Percentiles rank a stretch among this genome's conserved stretches.
These are phyloP conservation scores for Myrmecophaga tridactyla DNA, from an alignment of 2,113 vertebrate species.

Conservation along the genomic window DNA sequence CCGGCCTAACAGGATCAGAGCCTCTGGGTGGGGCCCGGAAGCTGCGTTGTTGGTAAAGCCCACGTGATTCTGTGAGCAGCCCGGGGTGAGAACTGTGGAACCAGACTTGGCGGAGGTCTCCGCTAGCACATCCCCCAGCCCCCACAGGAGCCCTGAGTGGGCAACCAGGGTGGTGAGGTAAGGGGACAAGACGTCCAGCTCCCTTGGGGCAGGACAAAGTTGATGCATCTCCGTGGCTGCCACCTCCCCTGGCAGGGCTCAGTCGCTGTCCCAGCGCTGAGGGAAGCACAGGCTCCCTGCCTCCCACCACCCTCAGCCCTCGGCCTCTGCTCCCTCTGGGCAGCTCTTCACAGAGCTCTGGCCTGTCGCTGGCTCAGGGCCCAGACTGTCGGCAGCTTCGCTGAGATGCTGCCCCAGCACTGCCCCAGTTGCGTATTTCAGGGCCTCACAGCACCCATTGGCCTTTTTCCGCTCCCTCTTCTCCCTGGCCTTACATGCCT, in stretches of 20 bases:
- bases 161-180: not conserved
- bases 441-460: not conserved
- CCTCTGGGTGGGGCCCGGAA: not conserved
- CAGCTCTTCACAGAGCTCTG: not conserved
- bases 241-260: not conserved
- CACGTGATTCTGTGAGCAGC: not conserved
- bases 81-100: not conserved
- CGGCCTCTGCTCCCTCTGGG: not conserved
- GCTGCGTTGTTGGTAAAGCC: not conserved
- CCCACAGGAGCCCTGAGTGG: not conserved
- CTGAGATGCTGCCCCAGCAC: constrained; percentile 67
- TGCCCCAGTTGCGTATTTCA: constrained; percentile 71
- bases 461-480: constrained; percentile 8
- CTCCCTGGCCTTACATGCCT: constrained; percentile 54
- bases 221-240: not conserved
- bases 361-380: constrained; percentile 36
- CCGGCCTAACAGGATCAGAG: not conserved
- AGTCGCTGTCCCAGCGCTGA: not conserved
- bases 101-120: not conserved
- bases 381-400: constrained; percentile 58
- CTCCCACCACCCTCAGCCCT: not conserved
- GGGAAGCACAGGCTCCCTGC: not conserved
- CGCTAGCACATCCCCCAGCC: no score
- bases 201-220: not conserved
- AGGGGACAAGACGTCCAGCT: not conserved